Percentiles rank a stretch among this genome's conserved stretches.
These are phyloP conservation scores for Sycophila texana DNA, from an alignment of 2,888 invertebrate species.

Conservation along the genomic window DNA sequence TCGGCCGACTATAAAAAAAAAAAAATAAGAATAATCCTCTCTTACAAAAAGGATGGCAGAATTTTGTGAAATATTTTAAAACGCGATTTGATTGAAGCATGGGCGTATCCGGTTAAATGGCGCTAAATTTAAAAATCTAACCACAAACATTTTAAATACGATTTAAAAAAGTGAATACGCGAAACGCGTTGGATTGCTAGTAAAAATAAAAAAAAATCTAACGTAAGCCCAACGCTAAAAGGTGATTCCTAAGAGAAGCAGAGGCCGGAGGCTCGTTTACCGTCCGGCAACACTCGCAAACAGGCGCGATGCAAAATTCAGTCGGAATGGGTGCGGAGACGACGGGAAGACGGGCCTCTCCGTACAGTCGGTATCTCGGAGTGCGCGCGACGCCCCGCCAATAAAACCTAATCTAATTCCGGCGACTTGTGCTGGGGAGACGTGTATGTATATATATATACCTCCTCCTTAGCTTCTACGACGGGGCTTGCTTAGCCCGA, in stretches of 20 bases:
- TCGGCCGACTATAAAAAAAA: too few relatives aligned
- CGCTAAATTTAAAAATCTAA: too few relatives aligned
- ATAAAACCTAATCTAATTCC: slow-evolving; percentile 62
- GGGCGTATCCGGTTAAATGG: too few relatives aligned
- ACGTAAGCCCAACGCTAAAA: neutral
- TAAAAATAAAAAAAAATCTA: too few relatives aligned
- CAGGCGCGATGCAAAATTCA: slow-evolving; percentile 47
- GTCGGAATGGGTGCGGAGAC: neutral
- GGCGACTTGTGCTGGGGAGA: slow-evolving; percentile 53
- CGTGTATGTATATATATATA: neutral
- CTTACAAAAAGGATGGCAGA: too few relatives aligned
- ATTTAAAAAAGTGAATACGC: too few relatives aligned
- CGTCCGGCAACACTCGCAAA: slow-evolving; percentile 24
- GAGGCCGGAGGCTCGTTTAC: slow-evolving; percentile 8
- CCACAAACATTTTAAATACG: too few relatives aligned
- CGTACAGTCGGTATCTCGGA: slow-evolving; percentile 47
- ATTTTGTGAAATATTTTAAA: too few relatives aligned
- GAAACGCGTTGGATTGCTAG: too few relatives aligned
- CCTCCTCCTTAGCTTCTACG: neutral
- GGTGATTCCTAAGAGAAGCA: neutral
- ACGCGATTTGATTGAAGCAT: too few relatives aligned
- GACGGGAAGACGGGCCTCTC: neutral
- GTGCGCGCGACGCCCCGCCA: slow-evolving; percentile 41
- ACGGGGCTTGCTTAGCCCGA: too few relatives aligned
- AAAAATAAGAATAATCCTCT: too few relatives aligned